These are phyloP conservation scores for Physella acuta DNA, from an alignment of 1,140 invertebrate genomes.

Conservation along the genomic window DNA sequence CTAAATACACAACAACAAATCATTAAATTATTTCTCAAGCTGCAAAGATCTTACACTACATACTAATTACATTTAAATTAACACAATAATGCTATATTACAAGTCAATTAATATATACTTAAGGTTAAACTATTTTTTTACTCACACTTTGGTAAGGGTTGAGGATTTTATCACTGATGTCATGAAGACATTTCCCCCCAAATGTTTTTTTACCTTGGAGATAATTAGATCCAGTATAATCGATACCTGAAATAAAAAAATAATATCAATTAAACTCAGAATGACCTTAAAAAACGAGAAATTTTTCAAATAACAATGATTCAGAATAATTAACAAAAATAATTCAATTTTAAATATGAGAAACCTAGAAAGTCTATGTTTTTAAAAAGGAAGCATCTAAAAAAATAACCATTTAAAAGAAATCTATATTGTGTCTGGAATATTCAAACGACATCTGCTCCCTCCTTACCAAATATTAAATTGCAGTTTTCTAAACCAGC, in stretches of 20 bases:
- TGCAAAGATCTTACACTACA: neutral
- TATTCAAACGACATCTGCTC: too few species aligned
- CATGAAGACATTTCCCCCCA: slow-evolving; percentile 46
- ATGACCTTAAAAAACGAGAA: too few species aligned
- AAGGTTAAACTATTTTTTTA: neutral
- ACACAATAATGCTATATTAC: neutral
- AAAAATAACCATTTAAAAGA: neutral
- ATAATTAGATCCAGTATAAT: slow-evolving; percentile 63
- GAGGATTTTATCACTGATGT: slow-evolving; percentile 28
- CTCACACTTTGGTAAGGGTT: slow-evolving; percentile 53
- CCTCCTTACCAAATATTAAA: slow-evolving; percentile 55
- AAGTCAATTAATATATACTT: neutral
- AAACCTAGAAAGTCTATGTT: neutral
- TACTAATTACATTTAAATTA: neutral
- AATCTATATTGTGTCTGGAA: too few species aligned
- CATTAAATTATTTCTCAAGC: too few species aligned
- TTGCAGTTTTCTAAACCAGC: slow-evolving; percentile 61
- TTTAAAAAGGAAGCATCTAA: neutral
- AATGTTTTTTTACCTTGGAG: slow-evolving; percentile 49
- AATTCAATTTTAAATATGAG: neutral
- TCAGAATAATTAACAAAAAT: too few species aligned
- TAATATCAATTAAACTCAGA: slow-evolving; percentile 3
- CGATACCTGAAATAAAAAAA: slow-evolving; percentile 50
- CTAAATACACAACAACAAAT: too few species aligned
- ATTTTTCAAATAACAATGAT: too few species aligned